Evolutionary conservation across 1,140 invertebrate species (phyloP), one percentile per base, ranked within the genome.

Genomic region (Pomacea maculata): DNA sequence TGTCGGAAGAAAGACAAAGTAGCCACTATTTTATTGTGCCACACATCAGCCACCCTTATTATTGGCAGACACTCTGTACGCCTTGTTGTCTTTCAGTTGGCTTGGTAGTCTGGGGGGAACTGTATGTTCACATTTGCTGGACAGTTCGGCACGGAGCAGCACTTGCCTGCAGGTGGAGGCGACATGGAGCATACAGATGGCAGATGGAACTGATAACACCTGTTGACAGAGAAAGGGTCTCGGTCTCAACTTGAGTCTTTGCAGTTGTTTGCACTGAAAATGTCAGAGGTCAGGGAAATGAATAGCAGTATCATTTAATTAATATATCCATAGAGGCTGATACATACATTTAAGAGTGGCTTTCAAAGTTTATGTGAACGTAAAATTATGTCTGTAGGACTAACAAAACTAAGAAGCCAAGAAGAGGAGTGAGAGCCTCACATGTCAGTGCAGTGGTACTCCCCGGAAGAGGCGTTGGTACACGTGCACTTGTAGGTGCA

Each of bases 401-500:
- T 45, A n/a, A n/a, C n/a, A n/a, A n/a, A n/a, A n/a, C 34, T 45
- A 45, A 45, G 34, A 6, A 67, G 25, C 65, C 65, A 70, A 11
- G 34, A 70, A 12, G 1, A 70, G 12, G 68, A 70, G 12, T 25
- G 12, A 54, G 15, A 29, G 83, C 57, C 86, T 86, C 84, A 87
- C 87, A 84, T 77, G 25, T 81, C 78, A 15, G 79, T 75, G 78
- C 87, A 88, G 34, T 80, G 79, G 83, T 88, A 88, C 70, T 80
- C 80, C 77, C 88, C 88, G 54, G 80, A 81, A 10, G 70, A 73
- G 15, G 77, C 87, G 77, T 88, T 84, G 9, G 76, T 79, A 78
- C 88, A 89, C 0, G 85, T 85, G 80, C 88, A 89, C 67, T 86
- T 85, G 78, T 86, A 88, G 29, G 84, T 68, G 78, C 88, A 89